A percentile compares a stretch with the other conserved stretches of the same genome.
phyloP scores from a whole-genome alignment of 2,888 invertebrate genomes.

The Heliconius erato region DNA sequence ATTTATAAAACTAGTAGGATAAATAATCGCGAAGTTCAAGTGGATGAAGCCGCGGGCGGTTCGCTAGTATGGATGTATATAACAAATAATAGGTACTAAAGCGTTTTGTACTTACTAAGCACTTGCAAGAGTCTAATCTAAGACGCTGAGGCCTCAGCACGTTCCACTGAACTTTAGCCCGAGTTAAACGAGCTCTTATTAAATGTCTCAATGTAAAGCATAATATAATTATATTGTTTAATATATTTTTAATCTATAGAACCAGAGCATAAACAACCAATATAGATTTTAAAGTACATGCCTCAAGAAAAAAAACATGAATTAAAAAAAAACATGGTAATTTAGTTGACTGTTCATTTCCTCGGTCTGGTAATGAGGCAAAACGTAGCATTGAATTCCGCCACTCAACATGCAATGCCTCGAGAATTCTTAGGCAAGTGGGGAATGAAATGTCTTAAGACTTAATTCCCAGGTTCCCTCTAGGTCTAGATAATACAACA shows the following conservation, averaged over 20 bases:
- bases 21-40: neutral
- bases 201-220: neutral
- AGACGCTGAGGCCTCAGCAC: slow-evolving; percentile 12
- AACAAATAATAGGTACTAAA: neutral
- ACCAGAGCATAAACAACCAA: neutral
- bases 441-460: too few relatives aligned
- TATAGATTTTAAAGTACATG: too few relatives aligned
- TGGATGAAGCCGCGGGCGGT: neutral
- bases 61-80: neutral
- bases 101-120: slow-evolving; percentile 5
- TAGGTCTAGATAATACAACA: neutral
- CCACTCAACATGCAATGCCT: too few relatives aligned
- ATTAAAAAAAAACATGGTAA: too few relatives aligned
- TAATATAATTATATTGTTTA: neutral
- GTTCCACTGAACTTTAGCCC: slow-evolving; percentile 4
- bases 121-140: neutral
- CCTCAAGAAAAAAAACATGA: too few relatives aligned
- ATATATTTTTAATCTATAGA: too few relatives aligned
- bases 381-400: too few relatives aligned
- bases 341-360: too few relatives aligned
- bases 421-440: too few relatives aligned
- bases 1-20: too few relatives aligned
- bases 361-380: too few relatives aligned
- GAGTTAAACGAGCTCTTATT: neutral
- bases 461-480: neutral